A percentile compares a stretch with the other conserved stretches of the same genome.
These are phyloP conservation scores for Ceuthmochares aereus DNA, from an alignment of 2,113 vertebrate genomes.

Conservation along the genomic window DNA sequence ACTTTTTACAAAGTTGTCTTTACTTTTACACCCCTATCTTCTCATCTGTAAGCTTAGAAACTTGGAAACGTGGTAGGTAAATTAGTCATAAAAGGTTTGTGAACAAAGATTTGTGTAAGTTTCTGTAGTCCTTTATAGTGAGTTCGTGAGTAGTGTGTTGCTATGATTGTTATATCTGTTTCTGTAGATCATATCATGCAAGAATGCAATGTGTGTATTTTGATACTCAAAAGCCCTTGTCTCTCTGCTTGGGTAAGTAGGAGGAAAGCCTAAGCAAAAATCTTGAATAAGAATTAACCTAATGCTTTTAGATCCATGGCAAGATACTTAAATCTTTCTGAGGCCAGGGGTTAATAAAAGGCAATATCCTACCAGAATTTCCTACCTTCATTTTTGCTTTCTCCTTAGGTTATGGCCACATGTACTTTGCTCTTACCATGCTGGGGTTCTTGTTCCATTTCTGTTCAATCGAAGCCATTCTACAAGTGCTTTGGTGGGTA, in stretches of 20 bases:
- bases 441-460: neutral
- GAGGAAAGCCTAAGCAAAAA: neutral
- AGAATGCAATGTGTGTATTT: neutral
- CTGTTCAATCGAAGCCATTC: neutral
- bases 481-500: neutral
- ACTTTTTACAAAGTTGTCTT: neutral
- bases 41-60: neutral
- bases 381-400: neutral
- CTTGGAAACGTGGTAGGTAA: neutral
- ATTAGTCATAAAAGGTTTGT: neutral
- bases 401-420: neutral
- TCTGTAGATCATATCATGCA: neutral
- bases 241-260: neutral
- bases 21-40: neutral
- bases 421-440: neutral
- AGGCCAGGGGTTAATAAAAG: neutral
- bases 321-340: neutral
- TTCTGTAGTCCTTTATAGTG: neutral
- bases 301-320: neutral
- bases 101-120: neutral
- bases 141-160: too few species aligned
- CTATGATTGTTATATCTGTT: neutral
- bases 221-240: neutral
- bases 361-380: neutral
- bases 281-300: neutral